Evolutionary conservation across 2,797 vertebrate genomes (phyloP).

Genomic region (Leptoclinus maculatus): DNA sequence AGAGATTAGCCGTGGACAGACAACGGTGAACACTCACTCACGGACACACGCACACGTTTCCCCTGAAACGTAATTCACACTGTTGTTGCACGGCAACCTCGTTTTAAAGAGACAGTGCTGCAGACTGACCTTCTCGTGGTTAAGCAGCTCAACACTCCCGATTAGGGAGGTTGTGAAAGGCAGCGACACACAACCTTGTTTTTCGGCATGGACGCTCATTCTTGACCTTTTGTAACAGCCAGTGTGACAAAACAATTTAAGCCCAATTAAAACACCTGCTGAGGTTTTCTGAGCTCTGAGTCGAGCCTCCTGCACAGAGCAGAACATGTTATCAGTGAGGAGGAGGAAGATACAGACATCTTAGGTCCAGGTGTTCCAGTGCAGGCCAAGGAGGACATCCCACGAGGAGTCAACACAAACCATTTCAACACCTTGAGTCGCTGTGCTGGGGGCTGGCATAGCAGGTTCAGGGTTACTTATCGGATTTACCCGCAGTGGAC

Average conservation of each 20-base stretch:
- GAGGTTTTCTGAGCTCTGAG: background rate
- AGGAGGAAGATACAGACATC: background rate
- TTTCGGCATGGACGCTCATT: background rate
- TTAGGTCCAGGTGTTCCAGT: background rate
- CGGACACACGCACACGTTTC: too few species aligned
- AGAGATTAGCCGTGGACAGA: too few species aligned
- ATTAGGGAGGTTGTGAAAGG: background rate
- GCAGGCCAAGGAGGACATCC: background rate
- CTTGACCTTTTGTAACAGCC: background rate
- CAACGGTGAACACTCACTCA: too few species aligned
- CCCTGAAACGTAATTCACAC: too few species aligned
- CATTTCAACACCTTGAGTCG: background rate
- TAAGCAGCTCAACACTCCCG: background rate
- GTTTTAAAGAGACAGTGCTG: too few species aligned
- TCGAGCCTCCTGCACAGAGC: background rate
- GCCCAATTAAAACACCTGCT: conserved; percentile 6
- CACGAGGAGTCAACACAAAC: background rate
- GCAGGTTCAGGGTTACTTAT: conserved; percentile 17
- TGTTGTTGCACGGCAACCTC: too few species aligned
- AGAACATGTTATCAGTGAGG: conserved; percentile 7
- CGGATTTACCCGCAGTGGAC: conserved; percentile 4
- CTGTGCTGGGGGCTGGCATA: background rate
- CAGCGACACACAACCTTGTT: background rate
- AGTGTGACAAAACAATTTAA: background rate
- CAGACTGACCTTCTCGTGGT: too few species aligned